Base-by-base conservation (phyloP, 2,113 vertebrate species). In the Mus pahari region DNA sequence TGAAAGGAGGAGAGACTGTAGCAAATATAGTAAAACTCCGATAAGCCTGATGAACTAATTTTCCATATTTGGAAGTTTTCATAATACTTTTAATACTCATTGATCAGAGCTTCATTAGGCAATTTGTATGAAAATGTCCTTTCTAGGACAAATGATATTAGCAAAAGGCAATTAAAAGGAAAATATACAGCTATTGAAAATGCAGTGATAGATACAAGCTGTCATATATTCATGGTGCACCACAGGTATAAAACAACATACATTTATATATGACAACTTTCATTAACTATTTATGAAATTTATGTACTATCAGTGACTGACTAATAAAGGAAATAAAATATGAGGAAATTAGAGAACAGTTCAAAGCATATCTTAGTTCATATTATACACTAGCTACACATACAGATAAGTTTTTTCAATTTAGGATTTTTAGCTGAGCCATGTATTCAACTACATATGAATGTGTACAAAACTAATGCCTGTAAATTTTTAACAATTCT, bases 241-340 rank as follows among this genome's bases (percentile, higher is more conserved):
- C 60, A 50, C 20, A 5, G 68, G 77, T 77, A 82, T 90, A 83
- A 91, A 83, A 55, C 42, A 53, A 58, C 62, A 62, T 82, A 10
- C 10, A 42, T 78, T 87, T 90, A 86, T 36, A 81, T 68, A 71
- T 71, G 45, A 58, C 13, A 88, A 66, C 20, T 74, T 90, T 86
- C 62, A 91, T 96, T 71, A 91, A 75, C 42, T 94, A 92, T 79
- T 79, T 94, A 88, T 92, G n/a, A 89, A 89, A 53, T 64, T 20
- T 31, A 70, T 45, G 2, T 71, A 39, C 70, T 58, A 89, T 45
- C 77, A 64, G 78, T 89, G 11, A 55, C 24, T 84, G 36, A 13
- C 94, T 33, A 94, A 77, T 71, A 71, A 71, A 10, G 66, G n/a
- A 90, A 90, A 83, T 90, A 90, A 95, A 66, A 64, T 55, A 86